Evolutionary conservation across 2,113 vertebrate genomes (phyloP).

Genomic region (Sturnira hondurensis): DNA sequence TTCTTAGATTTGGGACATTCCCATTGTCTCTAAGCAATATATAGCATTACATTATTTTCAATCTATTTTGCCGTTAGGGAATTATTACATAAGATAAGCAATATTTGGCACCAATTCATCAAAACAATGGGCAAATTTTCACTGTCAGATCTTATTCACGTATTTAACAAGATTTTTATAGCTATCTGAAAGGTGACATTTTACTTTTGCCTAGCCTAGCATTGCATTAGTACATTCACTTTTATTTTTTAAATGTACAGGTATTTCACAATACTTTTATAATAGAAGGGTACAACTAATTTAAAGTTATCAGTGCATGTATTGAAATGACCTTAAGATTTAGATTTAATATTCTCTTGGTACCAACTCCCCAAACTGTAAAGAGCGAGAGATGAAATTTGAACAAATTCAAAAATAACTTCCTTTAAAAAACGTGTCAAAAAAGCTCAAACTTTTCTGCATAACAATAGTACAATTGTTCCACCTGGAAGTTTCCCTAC

Average conservation of each 20-base stretch:
- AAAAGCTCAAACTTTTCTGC: background rate
- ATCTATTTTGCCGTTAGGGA: background rate
- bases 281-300: background rate
- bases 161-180: background rate
- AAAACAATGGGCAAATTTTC: background rate
- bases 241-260: background rate
- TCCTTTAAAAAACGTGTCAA: background rate
- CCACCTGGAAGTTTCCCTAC: background rate
- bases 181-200: background rate
- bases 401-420: background rate
- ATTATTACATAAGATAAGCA: background rate
- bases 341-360: background rate
- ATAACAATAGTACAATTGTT: background rate
- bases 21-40: background rate
- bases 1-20: background rate
- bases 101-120: background rate
- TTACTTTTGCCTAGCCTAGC: slow-evolving; percentile 1
- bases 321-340: slow-evolving; percentile 29
- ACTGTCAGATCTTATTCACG: background rate
- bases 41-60: background rate
- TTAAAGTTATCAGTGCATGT: background rate
- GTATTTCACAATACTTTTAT: background rate
- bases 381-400: background rate
- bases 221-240: background rate
- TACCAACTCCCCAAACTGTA: background rate